Evolutionary conservation across 92 coral and sea anemone species (phyloP), one percentile per base, ranked within the genome.

Genomic region (Epizoanthus ramosus): DNA sequence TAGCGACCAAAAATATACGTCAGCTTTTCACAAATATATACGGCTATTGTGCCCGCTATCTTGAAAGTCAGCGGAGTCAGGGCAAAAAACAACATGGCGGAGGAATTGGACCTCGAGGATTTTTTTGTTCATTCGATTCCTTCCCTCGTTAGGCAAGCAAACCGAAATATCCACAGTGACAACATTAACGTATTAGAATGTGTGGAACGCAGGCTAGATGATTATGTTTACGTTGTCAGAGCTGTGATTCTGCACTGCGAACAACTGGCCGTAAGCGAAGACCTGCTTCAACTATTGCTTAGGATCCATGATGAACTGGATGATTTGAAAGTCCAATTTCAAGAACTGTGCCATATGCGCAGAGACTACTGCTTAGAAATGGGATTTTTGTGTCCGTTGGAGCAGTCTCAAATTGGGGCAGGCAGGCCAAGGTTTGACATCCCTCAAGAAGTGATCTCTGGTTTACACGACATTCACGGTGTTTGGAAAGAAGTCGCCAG

Each of bases 341-440:
- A 57, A 59, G 47, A 80, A 28, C 71, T 56, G 24, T 86, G 89
- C 79, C 43, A 60, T 37, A 52, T 3, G 54, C 86, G 66, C 60
- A 63, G 81, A 53, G 86, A 86, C 77, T 70, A 72, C 60, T 72
- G 68, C 17, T 84, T 23, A 28, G 83, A 87, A 73, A 57, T 87
- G 73, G 77, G 90, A 67, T 87, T 87, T 74, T 63, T 59, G 87
- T 87, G 90, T 81, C 90, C 87, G 54, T 63, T 83, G 75, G 90
- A 82, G 74, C 47, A 72, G 43, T 63, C 74, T 14, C 18, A 50
- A 52, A 64, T 52, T 33, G 59, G 47, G 80, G 68, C 91, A 43
- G 92, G 86, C 65, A 89, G 89, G 88, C 92, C 87, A 89, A 89
- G 84, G 75, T 89, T 63, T 85, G 68, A 74, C 41, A 69, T 89